Conservation (phyloP, 2,888 invertebrate genomes). For the Diploptera punctata region DNA sequence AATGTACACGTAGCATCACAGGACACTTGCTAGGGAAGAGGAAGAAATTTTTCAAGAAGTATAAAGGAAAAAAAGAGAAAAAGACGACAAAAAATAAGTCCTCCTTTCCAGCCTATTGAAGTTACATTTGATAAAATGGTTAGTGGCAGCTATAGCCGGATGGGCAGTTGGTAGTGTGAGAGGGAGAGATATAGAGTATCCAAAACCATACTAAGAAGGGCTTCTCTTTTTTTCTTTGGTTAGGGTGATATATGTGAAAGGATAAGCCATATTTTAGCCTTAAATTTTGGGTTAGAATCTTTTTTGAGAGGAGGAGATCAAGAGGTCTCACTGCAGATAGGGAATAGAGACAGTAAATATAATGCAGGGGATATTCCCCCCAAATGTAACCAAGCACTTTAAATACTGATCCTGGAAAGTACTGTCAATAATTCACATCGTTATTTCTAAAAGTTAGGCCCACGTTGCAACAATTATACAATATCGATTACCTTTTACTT, state of each 20-base stretch:
- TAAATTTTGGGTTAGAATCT: conserved; percentile 36
- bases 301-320: conserved; percentile 11
- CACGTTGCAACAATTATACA: too few species aligned
- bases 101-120: conserved; percentile 42
- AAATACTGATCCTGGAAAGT: too few species aligned
- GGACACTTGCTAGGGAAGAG: conserved; percentile 27
- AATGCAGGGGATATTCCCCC: not conserved
- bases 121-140: conserved; percentile 42
- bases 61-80: conserved; percentile 12
- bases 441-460: too few species aligned
- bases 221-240: not conserved
- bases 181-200: not conserved
- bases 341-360: not conserved
- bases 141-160: conserved; percentile 40
- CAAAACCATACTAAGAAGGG: not conserved
- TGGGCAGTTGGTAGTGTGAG: conserved; percentile 11
- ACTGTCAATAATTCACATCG: too few species aligned
- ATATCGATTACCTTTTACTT: too few species aligned
- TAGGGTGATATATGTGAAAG: conserved; percentile 38
- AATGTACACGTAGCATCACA: conserved; percentile 13
- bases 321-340: conserved; percentile 10
- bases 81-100: conserved; percentile 24
- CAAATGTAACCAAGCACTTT: not conserved
- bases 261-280: conserved; percentile 39
- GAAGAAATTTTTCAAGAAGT: conserved; percentile 34